Base-by-base conservation (phyloP, 2,797 vertebrate genomes). In the Gadopsis bispinosus region DNA sequence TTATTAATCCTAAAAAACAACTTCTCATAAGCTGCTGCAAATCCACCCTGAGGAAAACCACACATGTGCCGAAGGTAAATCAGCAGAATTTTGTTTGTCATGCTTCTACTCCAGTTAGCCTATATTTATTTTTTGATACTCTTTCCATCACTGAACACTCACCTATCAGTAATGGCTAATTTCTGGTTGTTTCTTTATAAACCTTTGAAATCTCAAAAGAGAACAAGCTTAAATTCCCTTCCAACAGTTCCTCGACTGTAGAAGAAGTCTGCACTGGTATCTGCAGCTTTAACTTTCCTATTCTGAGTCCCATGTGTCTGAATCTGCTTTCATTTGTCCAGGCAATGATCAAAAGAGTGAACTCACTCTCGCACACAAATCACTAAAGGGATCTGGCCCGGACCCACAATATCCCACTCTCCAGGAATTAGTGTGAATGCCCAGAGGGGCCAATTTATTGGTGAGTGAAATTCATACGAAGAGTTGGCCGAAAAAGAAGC, bases 381-480 rank as follows among this genome's bases (percentile, higher is more conserved):
- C 88, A 81, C 77, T 55, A 58, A 86, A 83, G 39, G 39, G 77
- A 89, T 88, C 88, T 83, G 80, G 71, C 80, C 84, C 64, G 83
- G 75, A 82, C 83, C 84, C 83, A 83, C 87, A 84, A 85, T 86
- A 85, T 87, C 83, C 87, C 75, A 70, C 87, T 90, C 87, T 91
- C 72, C 79, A 88, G 82, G 89, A 92, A 94, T 93, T 91, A 93
- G 87, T 81, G 79, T 54, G 80, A 94, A 93, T 90, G 78, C 94
- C 95, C 94, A 87, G 62, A 93, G 95, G 95, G 93, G 92, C 92
- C 93, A 95, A 95, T 95, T 96, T 95, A 95, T 93, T 79, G 89
- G 83, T 74, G 90, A 91, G 87, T 87, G 88, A 92, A 94, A 92
- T 94, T 88, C 89, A 92, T 91, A 93, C 86, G 90, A 94, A 93